Evolutionary conservation across 2,888 invertebrate genomes (phyloP).

Genomic region (Apoda limacodes): DNA sequence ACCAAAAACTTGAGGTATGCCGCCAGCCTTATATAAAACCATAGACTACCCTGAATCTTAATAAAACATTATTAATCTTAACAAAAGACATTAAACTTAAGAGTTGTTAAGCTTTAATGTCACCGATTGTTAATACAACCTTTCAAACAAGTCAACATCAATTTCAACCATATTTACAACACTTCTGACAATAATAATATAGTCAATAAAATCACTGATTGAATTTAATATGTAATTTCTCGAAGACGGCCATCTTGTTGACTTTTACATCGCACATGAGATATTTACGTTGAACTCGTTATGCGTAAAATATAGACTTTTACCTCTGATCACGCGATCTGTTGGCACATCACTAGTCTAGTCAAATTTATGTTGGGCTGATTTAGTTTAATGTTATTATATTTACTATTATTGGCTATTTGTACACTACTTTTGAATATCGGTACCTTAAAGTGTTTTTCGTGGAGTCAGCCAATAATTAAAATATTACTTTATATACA

Average conservation of each 20-base stretch:
- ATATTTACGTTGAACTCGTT: constrained; percentile 19
- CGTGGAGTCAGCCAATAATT: background rate
- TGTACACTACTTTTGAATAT: constrained; percentile 11
- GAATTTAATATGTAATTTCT: constrained; percentile 29
- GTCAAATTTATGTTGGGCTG: too few species aligned
- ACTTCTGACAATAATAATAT: background rate
- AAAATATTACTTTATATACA: background rate
- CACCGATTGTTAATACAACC: too few species aligned
- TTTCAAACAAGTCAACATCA: too few species aligned
- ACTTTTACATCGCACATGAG: constrained; percentile 35
- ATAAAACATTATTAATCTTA: too few species aligned
- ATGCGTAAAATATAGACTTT: constrained; percentile 11
- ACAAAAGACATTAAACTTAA: too few species aligned
- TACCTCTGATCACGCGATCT: constrained; percentile 4
- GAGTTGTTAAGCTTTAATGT: too few species aligned
- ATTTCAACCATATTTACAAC: constrained; percentile 1
- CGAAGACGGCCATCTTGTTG: constrained; percentile 25
- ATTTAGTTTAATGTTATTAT: too few species aligned
- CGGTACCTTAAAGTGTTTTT: constrained; percentile 8
- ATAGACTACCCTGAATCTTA: too few species aligned
- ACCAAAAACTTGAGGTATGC: too few species aligned
- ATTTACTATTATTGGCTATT: too few species aligned
- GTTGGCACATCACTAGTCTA: too few species aligned
- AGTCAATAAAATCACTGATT: constrained; percentile 24
- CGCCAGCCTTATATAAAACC: too few species aligned